Evolutionary conservation across 1,140 invertebrate species (phyloP).

Genomic region (Apis mellifera): DNA sequence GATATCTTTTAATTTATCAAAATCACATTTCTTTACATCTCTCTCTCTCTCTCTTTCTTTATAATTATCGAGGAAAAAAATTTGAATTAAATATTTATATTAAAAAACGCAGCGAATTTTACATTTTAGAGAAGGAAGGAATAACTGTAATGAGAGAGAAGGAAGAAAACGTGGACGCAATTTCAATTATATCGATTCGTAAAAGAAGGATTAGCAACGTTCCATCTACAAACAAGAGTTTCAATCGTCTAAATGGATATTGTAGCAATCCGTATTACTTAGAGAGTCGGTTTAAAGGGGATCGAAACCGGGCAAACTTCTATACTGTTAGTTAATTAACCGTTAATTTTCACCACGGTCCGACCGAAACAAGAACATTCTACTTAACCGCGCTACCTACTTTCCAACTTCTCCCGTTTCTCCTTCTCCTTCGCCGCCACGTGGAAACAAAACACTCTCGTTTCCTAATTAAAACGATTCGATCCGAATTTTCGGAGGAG

Average conservation of each 20-base stretch:
- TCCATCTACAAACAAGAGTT: no score
- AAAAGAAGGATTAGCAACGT: no score
- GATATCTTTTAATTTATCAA: no score
- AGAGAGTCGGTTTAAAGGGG: not conserved
- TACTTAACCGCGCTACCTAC: not conserved
- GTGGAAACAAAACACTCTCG: not conserved
- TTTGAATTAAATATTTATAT: no score
- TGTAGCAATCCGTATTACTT: not conserved
- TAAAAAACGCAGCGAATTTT: no score
- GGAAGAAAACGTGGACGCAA: no score
- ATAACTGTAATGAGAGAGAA: no score
- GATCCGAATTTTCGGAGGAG: not conserved
- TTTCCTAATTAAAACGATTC: conserved; percentile 21
- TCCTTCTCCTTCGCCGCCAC: not conserved
- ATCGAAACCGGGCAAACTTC: not conserved
- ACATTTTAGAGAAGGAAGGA: no score
- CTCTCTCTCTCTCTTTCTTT: no score
- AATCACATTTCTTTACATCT: no score
- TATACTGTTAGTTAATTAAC: not conserved
- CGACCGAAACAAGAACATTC: not conserved
- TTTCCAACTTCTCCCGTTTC: not conserved
- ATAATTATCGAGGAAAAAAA: no score
- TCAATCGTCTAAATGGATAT: not conserved
- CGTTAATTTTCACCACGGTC: not conserved
- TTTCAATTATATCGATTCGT: no score